Base-by-base conservation (phyloP, 2,113 vertebrate species). In the Entomyzon cyanotis region DNA sequence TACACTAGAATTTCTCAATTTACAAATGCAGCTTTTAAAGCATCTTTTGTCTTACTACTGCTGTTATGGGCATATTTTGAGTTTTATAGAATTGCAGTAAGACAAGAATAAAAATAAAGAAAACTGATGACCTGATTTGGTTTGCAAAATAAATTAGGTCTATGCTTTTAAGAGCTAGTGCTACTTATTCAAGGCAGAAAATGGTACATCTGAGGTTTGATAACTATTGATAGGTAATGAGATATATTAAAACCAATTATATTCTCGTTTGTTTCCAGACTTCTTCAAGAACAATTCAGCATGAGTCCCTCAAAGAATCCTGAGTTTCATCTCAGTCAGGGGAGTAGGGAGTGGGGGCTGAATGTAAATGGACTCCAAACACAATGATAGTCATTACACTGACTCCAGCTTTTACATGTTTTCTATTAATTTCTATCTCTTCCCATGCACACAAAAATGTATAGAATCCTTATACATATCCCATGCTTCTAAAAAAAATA, bases 131-230 rank as follows among this genome's bases (percentile, higher is more conserved):
- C 53, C 44, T 42, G 31, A 79, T 89, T 80, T 63, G 18, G 41
- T 78, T 78, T 77, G 49, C 58, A 89, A 60, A 84, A 63, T 52
- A 87, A 87, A 78, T 81, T 87, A 92, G 12, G 30, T 84, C 52
- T 33, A 33, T 16, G 12, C 41, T 50, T 76, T 89, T 84, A 85
- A 83, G 52, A 84, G 60, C 13, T 30, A n/a, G 35, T 25, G n/a
- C 35, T 92, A 41, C 35, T 95, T 86, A 56, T 13, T 75, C 47
- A 50, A 78, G 70, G 65, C 60, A 87, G 60, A 94, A 92, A 87
- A 95, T 22, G 49, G 21, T 55, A 81, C 60, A 84, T 75, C 37
- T 89, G 86, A 84, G 60, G 39, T 78, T 78, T 89, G 55, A 84
- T 63, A 60, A 68, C 44, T 78, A 13, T 63, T 93, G 52, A 89